Evolutionary conservation across 37 sponge, comb jelly and placozoan genomes (phyloP), one percentile per base, ranked within the genome.

Genomic region (Aphrocallistes beatrix): DNA sequence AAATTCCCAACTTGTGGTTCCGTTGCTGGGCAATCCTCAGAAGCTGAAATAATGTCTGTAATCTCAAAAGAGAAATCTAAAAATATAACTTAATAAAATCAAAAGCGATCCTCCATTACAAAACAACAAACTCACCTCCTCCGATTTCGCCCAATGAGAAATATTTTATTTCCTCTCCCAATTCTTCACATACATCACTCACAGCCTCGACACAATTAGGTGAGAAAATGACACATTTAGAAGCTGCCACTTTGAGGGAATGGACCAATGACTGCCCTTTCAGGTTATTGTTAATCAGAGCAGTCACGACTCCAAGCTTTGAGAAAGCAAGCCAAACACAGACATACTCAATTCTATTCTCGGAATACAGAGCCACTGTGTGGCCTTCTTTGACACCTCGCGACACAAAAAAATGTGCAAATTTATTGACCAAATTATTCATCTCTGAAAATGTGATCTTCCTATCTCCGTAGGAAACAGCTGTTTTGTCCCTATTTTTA

Each of bases 271-370:
- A 88, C 28, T 85, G 81, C 16, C 84, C 85, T 48, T 84, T 28
- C 37, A 89, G 40, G 42, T 89, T 89, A 39, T 83, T 75, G 60
- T 89, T 89, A 10, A 89, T 75, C 8, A 89, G 81, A 32, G 90
- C 85, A 32, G 87, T 36, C 17, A 39, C 83, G 8, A 90, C 87
- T 9, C 93, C 93, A 32, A 92, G 75, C 81, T 89, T 87, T 1
- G 87, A 39, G 21, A 90, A 39, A 19, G 90, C 92, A 38, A 94
- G 51, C 86, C 87, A 94, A 23, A 87, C 3, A 19, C 89, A 87
- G 47, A 90, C 51, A 51, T 91, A 92, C 37, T 94, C 91, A 8
- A 92, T 92, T 50, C 89, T 87, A 51, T 91, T 92, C 37, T 86
- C 84, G 85, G 88, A 49, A 39, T 81, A 90, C 25, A 94, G 25